These are phyloP conservation scores for Cossypha caffra DNA, from an alignment of 2,797 vertebrate genomes.

Conservation along the genomic window DNA sequence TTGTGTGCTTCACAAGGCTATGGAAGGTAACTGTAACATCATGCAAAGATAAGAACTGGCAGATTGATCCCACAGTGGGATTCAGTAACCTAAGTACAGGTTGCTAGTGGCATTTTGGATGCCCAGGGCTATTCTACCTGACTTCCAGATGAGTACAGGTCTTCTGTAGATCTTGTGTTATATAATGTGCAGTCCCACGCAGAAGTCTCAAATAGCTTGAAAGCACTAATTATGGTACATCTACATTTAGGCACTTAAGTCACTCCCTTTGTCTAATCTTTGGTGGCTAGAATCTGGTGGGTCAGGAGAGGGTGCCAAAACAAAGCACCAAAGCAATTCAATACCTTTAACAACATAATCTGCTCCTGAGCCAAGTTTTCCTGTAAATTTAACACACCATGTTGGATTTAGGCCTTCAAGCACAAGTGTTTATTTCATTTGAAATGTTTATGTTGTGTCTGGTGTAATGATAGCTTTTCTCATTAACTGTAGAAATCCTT, in stretches of 20 bases:
- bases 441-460: neutral
- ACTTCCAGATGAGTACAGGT: neutral
- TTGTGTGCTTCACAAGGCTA: neutral
- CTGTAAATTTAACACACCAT: neutral
- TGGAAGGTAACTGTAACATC: neutral
- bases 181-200: neutral
- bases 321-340: neutral
- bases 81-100: neutral
- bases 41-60: neutral
- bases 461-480: neutral
- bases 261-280: neutral
- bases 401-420: neutral
- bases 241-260: neutral
- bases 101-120: neutral
- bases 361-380: neutral
- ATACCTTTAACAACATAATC: neutral
- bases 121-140: neutral
- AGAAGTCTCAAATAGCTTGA: neutral
- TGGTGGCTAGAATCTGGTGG: neutral
- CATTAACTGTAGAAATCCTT: neutral
- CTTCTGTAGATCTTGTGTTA: neutral
- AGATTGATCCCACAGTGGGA: neutral
- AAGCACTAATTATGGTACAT: neutral
- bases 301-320: neutral
- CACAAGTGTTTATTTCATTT: constrained; percentile 5